phyloP scores from a whole-genome alignment of 2,113 vertebrate species.

The Phylloscopus trochiloides region DNA sequence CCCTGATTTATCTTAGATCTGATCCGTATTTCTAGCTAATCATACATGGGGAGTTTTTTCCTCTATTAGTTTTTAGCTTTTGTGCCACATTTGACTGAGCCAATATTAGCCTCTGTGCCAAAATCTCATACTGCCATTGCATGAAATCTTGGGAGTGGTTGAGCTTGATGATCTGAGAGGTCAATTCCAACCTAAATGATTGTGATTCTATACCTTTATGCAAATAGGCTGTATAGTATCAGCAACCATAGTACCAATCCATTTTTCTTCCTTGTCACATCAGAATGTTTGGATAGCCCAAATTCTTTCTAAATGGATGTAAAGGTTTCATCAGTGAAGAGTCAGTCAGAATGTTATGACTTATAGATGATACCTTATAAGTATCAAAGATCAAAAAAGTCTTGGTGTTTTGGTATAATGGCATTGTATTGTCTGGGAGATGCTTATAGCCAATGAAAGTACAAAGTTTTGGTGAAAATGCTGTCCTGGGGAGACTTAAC shows the following conservation, averaged over 20 bases:
- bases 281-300: background rate
- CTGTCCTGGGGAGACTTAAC: background rate
- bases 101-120: background rate
- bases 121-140: background rate
- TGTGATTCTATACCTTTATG: background rate
- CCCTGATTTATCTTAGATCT: background rate
- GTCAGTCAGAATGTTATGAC: background rate
- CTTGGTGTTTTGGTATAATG: background rate
- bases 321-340: background rate
- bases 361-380: background rate
- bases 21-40: background rate
- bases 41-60: too few species aligned
- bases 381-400: background rate
- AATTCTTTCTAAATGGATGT: background rate
- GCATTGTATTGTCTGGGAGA: background rate
- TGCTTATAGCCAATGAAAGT: background rate
- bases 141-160: fast-evolving
- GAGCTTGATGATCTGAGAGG: background rate
- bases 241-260: background rate
- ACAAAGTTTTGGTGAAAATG: background rate
- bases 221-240: background rate
- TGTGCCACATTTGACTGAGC: background rate
- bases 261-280: background rate
- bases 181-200: background rate
- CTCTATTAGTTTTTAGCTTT: background rate